Evolutionary conservation across 2,888 invertebrate genomes (phyloP), one percentile per base, ranked within the genome.

Genomic region (Plemyria rubiginata): DNA sequence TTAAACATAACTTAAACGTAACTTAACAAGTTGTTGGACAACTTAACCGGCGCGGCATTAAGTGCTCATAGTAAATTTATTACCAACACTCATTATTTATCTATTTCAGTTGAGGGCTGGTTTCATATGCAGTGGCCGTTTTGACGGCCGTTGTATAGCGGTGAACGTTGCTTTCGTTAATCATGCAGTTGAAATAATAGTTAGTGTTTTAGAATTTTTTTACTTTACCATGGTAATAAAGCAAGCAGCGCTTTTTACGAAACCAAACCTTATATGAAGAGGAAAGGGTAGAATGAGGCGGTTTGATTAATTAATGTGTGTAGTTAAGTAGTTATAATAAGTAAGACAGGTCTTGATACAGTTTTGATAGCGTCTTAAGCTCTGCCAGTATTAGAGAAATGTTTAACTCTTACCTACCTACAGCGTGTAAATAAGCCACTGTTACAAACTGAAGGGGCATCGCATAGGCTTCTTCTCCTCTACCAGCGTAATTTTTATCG

Each of bases 21-120:
- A 74, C 68, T 72, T 72, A 67, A 66, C 66, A 66, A 66, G 62
- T 71, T 64, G 60, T 65, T 60, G 55, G 70, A 66, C 70, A 72
- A 72, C 73, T 73, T 72, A 69, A 67, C 70, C 67, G 61, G 52
- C 55, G 66, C 55, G 66, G 79, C 70, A 77, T 80, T 80, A 79
- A 76, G 72, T 74, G 73, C 71, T 74, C 76, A 61, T 69, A 71
- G 68, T 75, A 79, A 82, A 86, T 85, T 85, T 86, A 85, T 85
- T 77, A 73, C 76, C 53, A 65, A 69, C 70, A 67, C 70, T 75
- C 76, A 80, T 82, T 82, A 77, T 79, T 78, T 81, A 76, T 75
- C 70, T 77, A 78, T 77, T 77, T 76, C 63, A 56, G 52, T 63
- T 59, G n/a, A 29, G 32, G 0, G 13, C 9, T 49, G 4, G n/a